Conservation (phyloP, 2,888 invertebrate species). For the Dolomedes plantarius region DNA sequence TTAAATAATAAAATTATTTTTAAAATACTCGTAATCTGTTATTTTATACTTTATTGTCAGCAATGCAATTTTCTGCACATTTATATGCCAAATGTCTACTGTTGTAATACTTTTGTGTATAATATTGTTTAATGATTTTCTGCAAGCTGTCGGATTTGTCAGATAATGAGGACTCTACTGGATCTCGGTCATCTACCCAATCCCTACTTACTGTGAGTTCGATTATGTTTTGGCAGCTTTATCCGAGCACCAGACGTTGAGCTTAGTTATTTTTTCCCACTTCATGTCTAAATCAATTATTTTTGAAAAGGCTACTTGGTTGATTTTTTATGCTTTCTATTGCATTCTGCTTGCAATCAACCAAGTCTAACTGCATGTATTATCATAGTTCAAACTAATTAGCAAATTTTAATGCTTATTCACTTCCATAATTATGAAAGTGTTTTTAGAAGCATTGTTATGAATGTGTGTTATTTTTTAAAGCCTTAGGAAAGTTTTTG, state of each 20-base stretch:
- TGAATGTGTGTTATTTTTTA: too few species aligned
- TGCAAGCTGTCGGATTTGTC: slow-evolving; percentile 64
- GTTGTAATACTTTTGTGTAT: slow-evolving; percentile 10
- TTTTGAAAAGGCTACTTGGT: neutral
- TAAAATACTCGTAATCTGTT: neutral
- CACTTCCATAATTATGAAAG: too few species aligned
- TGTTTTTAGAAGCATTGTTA: neutral
- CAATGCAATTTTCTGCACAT: neutral
- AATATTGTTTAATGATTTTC: slow-evolving; percentile 44
- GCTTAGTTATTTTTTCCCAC: neutral
- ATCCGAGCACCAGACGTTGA: neutral
- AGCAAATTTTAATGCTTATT: too few species aligned
- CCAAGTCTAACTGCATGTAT: neutral
- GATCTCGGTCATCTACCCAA: slow-evolving; percentile 46
- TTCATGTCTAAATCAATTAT: neutral
- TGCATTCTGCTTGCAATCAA: neutral
- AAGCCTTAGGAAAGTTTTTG: too few species aligned
- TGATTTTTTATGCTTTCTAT: neutral
- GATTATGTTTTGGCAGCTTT: slow-evolving; percentile 28
- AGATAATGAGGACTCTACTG: slow-evolving; percentile 62
- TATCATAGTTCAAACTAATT: too few species aligned
- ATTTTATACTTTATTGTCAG: too few species aligned
- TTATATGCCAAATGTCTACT: neutral
- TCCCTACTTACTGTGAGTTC: slow-evolving; percentile 64
- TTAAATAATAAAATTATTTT: too few species aligned